A percentile compares a stretch with the other conserved stretches of the same genome.
Evolutionary conservation across 2,113 vertebrate species (phyloP).

Genomic region (Steatornis caripensis): DNA sequence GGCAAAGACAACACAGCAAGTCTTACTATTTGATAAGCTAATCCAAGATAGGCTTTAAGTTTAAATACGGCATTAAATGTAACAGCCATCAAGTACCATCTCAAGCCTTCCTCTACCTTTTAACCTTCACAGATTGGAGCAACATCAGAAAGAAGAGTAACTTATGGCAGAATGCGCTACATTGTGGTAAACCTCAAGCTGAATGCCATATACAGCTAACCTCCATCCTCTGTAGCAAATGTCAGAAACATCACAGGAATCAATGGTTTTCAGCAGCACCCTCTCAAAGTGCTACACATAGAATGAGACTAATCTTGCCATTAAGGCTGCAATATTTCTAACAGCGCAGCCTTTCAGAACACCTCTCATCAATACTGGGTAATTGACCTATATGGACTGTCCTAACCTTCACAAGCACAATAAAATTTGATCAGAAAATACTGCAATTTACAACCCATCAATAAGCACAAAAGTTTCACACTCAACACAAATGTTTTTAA

Average conservation of each 20-base stretch:
- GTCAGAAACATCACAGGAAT: background rate
- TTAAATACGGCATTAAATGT: background rate
- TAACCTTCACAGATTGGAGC: background rate
- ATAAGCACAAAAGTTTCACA: background rate
- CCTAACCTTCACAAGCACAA: background rate
- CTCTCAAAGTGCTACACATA: background rate
- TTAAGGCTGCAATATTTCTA: background rate
- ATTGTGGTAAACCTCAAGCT: background rate
- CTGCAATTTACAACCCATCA: background rate
- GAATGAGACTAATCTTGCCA: background rate
- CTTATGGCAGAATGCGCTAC: background rate
- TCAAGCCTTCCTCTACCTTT: background rate
- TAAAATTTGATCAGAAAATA: background rate
- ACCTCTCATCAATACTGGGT: background rate
- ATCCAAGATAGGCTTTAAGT: background rate
- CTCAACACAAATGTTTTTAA: background rate
- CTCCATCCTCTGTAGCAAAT: rapidly evolving
- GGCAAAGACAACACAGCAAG: background rate
- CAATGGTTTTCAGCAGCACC: background rate
- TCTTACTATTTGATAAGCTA: background rate
- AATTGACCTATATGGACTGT: background rate
- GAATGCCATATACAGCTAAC: background rate
- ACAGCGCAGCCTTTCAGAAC: background rate
- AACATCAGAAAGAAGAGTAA: background rate
- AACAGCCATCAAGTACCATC: background rate